Conservation (phyloP, 2,113 vertebrate species). For the Passerina amoena region DNA sequence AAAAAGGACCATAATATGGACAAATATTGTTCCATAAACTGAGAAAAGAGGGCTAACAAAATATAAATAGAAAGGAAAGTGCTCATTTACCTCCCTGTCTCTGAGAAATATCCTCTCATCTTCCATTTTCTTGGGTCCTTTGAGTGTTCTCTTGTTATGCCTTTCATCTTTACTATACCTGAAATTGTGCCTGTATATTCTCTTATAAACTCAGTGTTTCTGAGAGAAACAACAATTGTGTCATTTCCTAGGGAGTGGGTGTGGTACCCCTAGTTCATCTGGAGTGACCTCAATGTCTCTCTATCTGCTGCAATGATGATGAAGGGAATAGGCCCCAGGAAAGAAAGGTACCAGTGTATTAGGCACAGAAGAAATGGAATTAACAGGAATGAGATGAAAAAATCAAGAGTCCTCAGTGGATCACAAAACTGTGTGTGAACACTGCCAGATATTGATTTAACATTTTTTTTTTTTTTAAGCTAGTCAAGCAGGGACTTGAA, state of each 20-base stretch:
- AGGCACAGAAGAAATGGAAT: not conserved
- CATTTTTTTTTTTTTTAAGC: not conserved
- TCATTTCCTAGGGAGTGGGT: not conserved
- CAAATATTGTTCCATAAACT: not conserved
- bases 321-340: not conserved
- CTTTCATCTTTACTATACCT: not conserved
- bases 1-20: not conserved
- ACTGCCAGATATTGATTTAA: not conserved
- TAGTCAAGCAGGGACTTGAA: not conserved
- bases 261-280: not conserved
- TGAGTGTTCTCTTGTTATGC: not conserved
- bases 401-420: not conserved
- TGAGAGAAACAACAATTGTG: not conserved
- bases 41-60: not conserved
- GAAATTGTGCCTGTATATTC: not conserved
- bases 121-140: constrained; percentile 9
- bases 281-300: not conserved
- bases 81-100: not conserved
- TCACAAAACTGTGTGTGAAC: not conserved
- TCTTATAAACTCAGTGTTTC: not conserved
- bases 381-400: not conserved
- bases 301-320: not conserved
- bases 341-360: not conserved
- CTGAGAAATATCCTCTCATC: not conserved
- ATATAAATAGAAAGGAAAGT: not conserved